Evolutionary conservation across 1,140 invertebrate genomes (phyloP), one percentile per base, ranked within the genome.

Genomic region (Drosophila persimilis): DNA sequence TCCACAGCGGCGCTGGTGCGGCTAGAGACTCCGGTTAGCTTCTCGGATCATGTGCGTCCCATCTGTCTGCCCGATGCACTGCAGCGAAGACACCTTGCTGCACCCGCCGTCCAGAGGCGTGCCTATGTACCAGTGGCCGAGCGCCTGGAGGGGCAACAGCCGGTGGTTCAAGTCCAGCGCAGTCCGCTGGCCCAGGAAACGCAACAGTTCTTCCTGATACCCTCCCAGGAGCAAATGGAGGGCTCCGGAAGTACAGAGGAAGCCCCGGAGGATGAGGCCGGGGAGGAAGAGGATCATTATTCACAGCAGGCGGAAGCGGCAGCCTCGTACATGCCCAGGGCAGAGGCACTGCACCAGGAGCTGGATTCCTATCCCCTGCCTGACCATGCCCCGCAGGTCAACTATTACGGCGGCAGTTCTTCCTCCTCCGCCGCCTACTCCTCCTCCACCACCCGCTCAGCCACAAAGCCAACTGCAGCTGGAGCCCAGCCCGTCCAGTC

Each of bases 21-120:
- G 79, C 91, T 98, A 44, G 96, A 96, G 64, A 94, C 95, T 60
- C 94, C 96, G 0, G 93, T 97, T 0, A 93, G 92, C 41, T 94
- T 95, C 71, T 96, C 96, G 0, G 96, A 97, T 89, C 97, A 97
- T 80, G 95, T 97, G 2, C 93, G 96, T 39, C 96, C 96, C 2
- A 94, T 96, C 54, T 98, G 97, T 83, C 89, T 98, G 7, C 95
- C 96, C 0, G 92, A 92, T 24, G 91, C 92, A 29, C 78, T 90
- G 44, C 67, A 90, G 50, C 69, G 90, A 0, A 75, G 81, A 17
- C 71, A 75, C n/a, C 78, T 89, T 78, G 9, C 70, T 71, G 54
- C 56, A 52, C 63, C 52, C n/a, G 44, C 72, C 2, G 71, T 78
- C 7, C 88, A 90, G 39, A 45, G 90, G 8, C 74, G 90, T 6